Base-by-base conservation (phyloP, 2,888 invertebrate genomes). In the Octonoba sinensis region DNA sequence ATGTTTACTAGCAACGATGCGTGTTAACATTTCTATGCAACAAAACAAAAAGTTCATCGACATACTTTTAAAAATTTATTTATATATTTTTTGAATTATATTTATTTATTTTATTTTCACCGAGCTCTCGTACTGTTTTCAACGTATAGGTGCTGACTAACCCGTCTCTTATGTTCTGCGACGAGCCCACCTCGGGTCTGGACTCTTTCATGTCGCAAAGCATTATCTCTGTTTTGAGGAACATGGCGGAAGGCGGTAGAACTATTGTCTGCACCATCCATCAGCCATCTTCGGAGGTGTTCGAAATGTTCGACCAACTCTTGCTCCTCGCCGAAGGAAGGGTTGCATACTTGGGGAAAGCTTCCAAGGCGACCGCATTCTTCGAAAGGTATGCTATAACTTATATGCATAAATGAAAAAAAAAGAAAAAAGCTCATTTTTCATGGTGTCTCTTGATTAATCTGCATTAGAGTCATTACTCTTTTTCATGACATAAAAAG, bases 131-230 rank as follows among this genome's bases (percentile, higher is more conserved):
- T 1, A 6, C 36, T 8, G 20, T 62, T n/a, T 62, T 62, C 12
- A 27, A 15, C 46, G 2, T 64, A 4, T 88, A 94, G 93, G 93
- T 97, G 2, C 90, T 98, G 60, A 98, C 97, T 0, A 95, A 99
- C 90, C 99, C 99, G 0, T 93, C 96, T 0, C 90, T 99, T 59
- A 92, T 99, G 91, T 96, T 99, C 88, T 97, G 97, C 88, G 99
- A 99, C 87, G 99, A 99, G 87, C 98, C 98, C 0, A 99, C 98
- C 0, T 97, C 97, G 0, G 97, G 98, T 1, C 90, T 99, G 77
- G 99, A 99, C 89, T 96, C 97, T 0, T 97, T 95, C 87, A 98
- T 97, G 96, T 98, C 99, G 0, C 93, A 95, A 87, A 96, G 94
- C 88, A 96, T 98, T 1, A 93, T 96, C 20, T 93, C 94, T 88